Evolutionary conservation across 1,140 invertebrate species (phyloP).

Genomic region (Drosophila simulans): DNA sequence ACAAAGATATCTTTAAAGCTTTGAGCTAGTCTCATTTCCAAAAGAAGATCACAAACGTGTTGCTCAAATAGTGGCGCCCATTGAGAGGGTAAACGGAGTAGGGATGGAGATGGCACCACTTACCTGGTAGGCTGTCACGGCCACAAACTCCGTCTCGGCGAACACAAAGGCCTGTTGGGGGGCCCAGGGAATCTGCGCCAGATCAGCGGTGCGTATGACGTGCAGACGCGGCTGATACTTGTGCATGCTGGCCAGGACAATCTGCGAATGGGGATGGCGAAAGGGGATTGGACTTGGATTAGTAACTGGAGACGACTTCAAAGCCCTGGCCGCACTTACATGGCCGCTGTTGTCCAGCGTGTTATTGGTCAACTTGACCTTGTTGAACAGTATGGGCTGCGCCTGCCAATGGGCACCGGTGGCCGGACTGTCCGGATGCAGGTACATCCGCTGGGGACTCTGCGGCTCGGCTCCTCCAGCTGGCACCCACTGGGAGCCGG

Average conservation of each 20-base stretch:
- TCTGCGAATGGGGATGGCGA: constrained; percentile 85
- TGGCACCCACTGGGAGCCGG: constrained; percentile 91
- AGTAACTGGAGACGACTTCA: constrained; percentile 16
- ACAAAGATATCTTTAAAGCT: too few relatives aligned
- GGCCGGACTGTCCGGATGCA: constrained; percentile 94
- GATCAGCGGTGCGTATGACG: constrained; percentile 90
- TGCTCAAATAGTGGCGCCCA: neutral
- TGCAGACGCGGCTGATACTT: constrained; percentile 95
- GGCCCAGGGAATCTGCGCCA: constrained; percentile 87
- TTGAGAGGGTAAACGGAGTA: neutral
- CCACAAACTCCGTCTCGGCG: constrained; percentile 93
- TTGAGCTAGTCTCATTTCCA: neutral
- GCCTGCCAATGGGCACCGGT: constrained; percentile 94
- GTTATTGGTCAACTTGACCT: constrained; percentile 96
- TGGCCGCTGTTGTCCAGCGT: constrained; percentile 92
- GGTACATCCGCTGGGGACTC: constrained; percentile 89
- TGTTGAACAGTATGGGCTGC: constrained; percentile 92
- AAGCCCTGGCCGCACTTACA: constrained; percentile 87
- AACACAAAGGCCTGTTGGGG: constrained; percentile 90
- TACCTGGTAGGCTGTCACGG: constrained; percentile 96
- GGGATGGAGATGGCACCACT: constrained; percentile 22
- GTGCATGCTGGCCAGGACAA: constrained; percentile 96
- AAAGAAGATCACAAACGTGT: neutral
- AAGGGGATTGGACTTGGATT: neutral
- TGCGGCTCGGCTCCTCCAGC: constrained; percentile 94